Percentiles rank a stretch among this genome's conserved stretches.
These are phyloP conservation scores for Balearica regulorum DNA, from an alignment of 2,797 vertebrate species.

Conservation along the genomic window DNA sequence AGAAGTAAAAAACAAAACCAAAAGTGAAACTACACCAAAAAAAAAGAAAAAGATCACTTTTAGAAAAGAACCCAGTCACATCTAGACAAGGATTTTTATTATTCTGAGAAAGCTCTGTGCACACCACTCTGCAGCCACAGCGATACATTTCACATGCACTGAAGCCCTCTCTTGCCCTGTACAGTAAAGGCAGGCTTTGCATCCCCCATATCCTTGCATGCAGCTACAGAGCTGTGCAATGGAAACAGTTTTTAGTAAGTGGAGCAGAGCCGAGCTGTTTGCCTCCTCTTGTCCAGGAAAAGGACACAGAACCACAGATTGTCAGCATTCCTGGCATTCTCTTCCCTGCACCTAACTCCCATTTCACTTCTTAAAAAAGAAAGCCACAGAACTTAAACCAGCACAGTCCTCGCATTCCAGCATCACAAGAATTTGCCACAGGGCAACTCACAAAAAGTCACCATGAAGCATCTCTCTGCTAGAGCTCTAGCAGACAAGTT, in stretches of 20 bases:
- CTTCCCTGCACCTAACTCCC: constrained; percentile 1
- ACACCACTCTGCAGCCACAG: not conserved
- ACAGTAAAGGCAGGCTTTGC: not conserved
- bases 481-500: not conserved
- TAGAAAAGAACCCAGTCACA: not conserved
- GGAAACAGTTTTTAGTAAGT: not conserved
- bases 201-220: not conserved
- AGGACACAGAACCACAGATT: constrained; percentile 17
- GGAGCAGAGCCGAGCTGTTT: not conserved
- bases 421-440: constrained; percentile 21
- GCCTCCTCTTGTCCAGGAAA: constrained; percentile 19
- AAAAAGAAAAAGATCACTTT: not conserved
- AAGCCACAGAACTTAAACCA: not conserved
- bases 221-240: not conserved
- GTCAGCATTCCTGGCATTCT: constrained; percentile 68
- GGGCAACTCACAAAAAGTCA: not conserved
- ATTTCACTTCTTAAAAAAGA: not conserved
- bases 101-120: not conserved
- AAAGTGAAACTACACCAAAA: not conserved
- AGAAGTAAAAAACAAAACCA: constrained; percentile 2
- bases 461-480: not conserved
- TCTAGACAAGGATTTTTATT: not conserved
- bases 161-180: not conserved
- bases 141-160: not conserved
- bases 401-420: not conserved